A percentile compares a stretch with the other conserved stretches of the same genome.
phyloP scores from a whole-genome alignment of 2,113 vertebrate species.

The Alosa alosa region DNA sequence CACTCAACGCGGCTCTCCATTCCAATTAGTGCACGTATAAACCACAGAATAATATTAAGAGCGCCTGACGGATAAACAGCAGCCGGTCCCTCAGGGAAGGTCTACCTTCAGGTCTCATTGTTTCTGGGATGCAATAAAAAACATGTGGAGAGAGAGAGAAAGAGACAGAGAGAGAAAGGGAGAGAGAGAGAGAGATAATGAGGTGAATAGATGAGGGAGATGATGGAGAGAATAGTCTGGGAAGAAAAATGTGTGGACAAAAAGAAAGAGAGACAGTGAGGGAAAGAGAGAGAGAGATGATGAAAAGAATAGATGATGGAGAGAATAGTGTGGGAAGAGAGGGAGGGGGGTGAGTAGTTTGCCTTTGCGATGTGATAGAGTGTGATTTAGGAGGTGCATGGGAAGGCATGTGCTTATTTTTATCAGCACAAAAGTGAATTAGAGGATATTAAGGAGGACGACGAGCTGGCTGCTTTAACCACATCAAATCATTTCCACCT shows the following conservation, averaged over 20 bases:
- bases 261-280: not conserved
- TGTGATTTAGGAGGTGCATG: not conserved
- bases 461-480: slow-evolving; percentile 39
- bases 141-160: not conserved
- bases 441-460: slow-evolving; percentile 53
- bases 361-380: not conserved
- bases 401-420: slow-evolving; percentile 1
- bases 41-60: not conserved
- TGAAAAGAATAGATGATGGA: not conserved
- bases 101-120: not conserved
- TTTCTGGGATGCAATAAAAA: not conserved
- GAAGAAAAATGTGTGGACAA: not conserved
- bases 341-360: not conserved
- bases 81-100: not conserved
- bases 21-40: not conserved
- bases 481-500: slow-evolving; percentile 58
- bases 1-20: not conserved
- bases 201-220: not conserved
- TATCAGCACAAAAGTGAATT: not conserved
- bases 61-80: not conserved
- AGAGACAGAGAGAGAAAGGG: not conserved
- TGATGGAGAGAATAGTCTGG: not conserved
- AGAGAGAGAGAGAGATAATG: not conserved
- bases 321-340: too few species aligned
- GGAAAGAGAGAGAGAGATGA: not conserved